Percentiles rank a stretch among this genome's conserved stretches.
phyloP scores from a whole-genome alignment of 2,113 vertebrate genomes.

The Stomatorhinus ivindoensis region DNA sequence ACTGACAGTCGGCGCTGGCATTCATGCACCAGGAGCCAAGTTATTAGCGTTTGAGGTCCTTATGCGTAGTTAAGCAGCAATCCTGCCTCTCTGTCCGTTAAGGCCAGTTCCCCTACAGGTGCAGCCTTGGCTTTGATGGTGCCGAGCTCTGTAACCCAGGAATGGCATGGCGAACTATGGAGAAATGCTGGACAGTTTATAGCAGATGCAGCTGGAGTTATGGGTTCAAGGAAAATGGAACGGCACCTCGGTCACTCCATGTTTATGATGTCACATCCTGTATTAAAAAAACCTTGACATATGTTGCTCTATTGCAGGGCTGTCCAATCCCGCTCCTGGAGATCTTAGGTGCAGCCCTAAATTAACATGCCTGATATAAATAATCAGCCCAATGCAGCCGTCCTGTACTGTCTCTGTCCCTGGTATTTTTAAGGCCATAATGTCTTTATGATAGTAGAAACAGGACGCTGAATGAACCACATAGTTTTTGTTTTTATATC shows the following conservation, averaged over 20 bases:
- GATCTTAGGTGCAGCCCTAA: neutral
- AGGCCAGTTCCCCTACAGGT: neutral
- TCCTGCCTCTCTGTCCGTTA: neutral
- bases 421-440: neutral
- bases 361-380: neutral
- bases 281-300: neutral
- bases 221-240: neutral
- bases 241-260: neutral
- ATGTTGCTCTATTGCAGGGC: neutral
- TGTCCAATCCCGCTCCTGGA: neutral
- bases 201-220: neutral
- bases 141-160: neutral
- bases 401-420: neutral
- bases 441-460: neutral
- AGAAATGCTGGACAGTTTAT: neutral
- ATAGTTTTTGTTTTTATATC: neutral
- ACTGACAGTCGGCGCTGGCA: neutral
- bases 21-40: neutral
- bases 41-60: conserved; percentile 15
- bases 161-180: neutral
- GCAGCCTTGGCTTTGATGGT: neutral
- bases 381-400: neutral
- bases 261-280: neutral
- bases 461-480: neutral
- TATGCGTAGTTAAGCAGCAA: conserved; percentile 20